phyloP scores from a whole-genome alignment of 2,113 vertebrate species.

The Clupea harengus region DNA sequence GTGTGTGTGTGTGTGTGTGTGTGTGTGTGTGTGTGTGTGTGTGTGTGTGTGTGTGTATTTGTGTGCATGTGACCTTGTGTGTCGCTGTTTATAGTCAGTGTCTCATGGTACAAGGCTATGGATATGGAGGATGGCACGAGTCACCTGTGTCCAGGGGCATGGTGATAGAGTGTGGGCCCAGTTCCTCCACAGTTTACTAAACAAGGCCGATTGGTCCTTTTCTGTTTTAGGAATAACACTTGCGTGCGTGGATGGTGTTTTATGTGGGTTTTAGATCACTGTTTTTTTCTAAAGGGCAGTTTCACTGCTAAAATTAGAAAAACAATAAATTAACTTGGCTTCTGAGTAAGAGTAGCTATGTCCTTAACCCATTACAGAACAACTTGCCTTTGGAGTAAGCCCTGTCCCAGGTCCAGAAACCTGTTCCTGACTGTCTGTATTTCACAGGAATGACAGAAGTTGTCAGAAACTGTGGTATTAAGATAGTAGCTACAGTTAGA shows the following conservation, averaged over 20 bases:
- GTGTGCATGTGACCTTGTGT: conserved; percentile 17
- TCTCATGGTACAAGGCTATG: background rate
- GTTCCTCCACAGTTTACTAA: conserved; percentile 52
- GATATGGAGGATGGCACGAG: background rate
- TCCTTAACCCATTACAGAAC: background rate
- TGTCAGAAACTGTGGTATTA: background rate
- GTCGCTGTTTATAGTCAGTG: conserved; percentile 46
- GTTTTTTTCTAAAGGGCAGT: background rate
- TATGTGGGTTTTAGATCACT: conserved; percentile 38
- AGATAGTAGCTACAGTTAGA: background rate
- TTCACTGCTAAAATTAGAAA: background rate
- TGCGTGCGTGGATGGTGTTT: conserved; percentile 30
- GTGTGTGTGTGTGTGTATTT: background rate
- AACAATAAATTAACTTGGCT: background rate
- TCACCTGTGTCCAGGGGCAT: conserved; percentile 42
- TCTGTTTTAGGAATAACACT: conserved; percentile 55
- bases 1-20: background rate
- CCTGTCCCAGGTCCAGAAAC: background rate
- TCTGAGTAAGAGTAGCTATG: background rate
- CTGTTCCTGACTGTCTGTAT: background rate
- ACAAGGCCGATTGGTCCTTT: conserved; percentile 27
- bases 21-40: background rate
- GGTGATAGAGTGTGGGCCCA: conserved; percentile 23
- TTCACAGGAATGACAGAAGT: background rate
- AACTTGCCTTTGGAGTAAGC: background rate